Evolutionary conservation across 2,888 invertebrate species (phyloP), one percentile per base, ranked within the genome.

Genomic region (Byasa hedistus): DNA sequence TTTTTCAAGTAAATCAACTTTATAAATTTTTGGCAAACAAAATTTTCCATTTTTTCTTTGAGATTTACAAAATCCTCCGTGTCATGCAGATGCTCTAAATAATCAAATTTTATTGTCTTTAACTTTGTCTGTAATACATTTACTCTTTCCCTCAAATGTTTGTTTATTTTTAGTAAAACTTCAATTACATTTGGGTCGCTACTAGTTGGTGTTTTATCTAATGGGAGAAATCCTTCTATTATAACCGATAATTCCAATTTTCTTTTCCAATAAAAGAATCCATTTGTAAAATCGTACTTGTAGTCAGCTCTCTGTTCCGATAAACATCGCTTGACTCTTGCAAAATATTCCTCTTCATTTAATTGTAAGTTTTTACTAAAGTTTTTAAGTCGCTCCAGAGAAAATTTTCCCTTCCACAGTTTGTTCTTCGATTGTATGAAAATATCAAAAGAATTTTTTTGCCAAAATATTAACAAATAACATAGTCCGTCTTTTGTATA

Each of bases 191-290:
- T 80, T 15, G 81, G 83, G 39, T 77, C 79, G 7, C 72, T 55
- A 23, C 70, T 70, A 51, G 71, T 77, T 3, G 80, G 75, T 22
- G 76, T 68, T 48, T 67, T 71, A 73, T 87, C 84, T 66, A 88
- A 75, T 1, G 88, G 87, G 57, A 88, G 66, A 72, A 87, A 88
- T 10, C 88, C 88, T 80, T 88, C 86, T 58, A 86, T 80, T 22
- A 82, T 65, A 23, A 78, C 7, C 0, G 77, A 75, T 24, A 78
- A 74, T 44, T 76, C 75, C 17, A 75, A 22, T 69, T 78, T 83
- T 65, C 79, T 79, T 74, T 86, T 87, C 88, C 88, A 88, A 68
- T 86, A 88, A 70, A 88, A 87, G 72, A 88, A 86, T 0, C 84
- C 87, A 70, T 79, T 79, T 77, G 81, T 85, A 44, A 88, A 68